Percentiles rank a stretch among this genome's conserved stretches.
phyloP scores from a whole-genome alignment of 2,113 vertebrate species.

The Aythya baeri region DNA sequence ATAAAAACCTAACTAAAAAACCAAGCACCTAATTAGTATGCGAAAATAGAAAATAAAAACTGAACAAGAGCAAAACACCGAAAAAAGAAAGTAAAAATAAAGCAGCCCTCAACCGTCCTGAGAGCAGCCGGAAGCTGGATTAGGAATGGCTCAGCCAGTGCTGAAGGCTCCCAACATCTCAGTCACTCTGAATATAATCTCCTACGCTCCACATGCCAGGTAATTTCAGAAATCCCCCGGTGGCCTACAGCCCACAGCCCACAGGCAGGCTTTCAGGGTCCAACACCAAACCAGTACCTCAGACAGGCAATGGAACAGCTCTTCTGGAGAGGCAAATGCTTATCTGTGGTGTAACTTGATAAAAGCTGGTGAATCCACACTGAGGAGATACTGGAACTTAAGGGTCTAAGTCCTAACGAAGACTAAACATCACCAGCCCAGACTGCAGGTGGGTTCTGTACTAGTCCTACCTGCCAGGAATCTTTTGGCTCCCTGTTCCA shows the following conservation, averaged over 20 bases:
- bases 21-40: conserved; percentile 78
- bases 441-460: neutral
- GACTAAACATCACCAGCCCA: neutral
- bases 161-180: neutral
- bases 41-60: conserved; percentile 68
- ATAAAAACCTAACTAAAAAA: conserved; percentile 81
- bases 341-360: neutral
- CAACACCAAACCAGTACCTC: neutral
- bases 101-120: neutral
- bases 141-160: neutral
- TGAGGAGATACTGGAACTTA: rapidly evolving
- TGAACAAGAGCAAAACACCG: conserved; percentile 36
- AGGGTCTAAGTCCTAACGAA: neutral
- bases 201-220: neutral
- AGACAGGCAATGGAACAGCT: rapidly evolving
- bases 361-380: too few relatives aligned
- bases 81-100: neutral
- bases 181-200: rapidly evolving
- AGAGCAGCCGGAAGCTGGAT: neutral
- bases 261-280: neutral
- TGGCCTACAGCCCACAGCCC: neutral
- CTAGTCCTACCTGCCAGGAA: neutral
- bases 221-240: rapidly evolving
- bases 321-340: neutral
- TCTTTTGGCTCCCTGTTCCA: rapidly evolving